These are phyloP conservation scores for Caenorhabditis macrosperma DNA, from an alignment of 2,888 invertebrate genomes.

Conservation along the genomic window DNA sequence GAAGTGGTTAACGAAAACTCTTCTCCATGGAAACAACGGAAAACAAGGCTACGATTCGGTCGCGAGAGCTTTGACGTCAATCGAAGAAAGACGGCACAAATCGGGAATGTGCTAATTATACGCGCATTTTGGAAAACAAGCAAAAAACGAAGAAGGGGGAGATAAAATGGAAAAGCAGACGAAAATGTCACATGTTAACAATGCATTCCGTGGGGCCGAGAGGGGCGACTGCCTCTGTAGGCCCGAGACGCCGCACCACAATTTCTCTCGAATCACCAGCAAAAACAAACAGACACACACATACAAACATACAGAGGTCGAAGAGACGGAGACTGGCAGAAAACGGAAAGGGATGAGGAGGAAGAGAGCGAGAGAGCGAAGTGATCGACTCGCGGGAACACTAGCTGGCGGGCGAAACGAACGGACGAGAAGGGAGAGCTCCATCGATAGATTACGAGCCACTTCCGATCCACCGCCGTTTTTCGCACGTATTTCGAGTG, in stretches of 20 bases:
- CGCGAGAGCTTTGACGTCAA: constrained; percentile 47
- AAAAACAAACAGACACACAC: constrained; percentile 55
- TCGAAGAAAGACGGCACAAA: constrained; percentile 5
- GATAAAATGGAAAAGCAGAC: constrained; percentile 21
- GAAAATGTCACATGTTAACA: constrained; percentile 57
- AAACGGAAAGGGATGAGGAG: background rate
- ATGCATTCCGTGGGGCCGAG: constrained; percentile 37
- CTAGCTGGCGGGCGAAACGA: background rate
- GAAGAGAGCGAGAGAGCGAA: constrained; percentile 9
- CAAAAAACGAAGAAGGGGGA: background rate
- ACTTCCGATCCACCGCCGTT: background rate
- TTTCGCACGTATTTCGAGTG: constrained; percentile 1
- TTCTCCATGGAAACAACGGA: constrained; percentile 33
- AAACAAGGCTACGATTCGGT: constrained; percentile 16
- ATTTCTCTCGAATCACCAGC: constrained; percentile 54
- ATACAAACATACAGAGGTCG: constrained; percentile 16
- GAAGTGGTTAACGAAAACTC: background rate
- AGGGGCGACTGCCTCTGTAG: constrained; percentile 29
- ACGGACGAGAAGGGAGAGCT: background rate
- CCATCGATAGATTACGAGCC: constrained; percentile 27
- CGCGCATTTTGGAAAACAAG: constrained; percentile 3
- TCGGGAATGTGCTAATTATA: constrained; percentile 19
- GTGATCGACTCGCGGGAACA: constrained; percentile 16
- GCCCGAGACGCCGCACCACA: constrained; percentile 34
- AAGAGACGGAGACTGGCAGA: constrained; percentile 32